phyloP scores from a whole-genome alignment of 1,140 invertebrate genomes.

The Euwallacea fornicatus region DNA sequence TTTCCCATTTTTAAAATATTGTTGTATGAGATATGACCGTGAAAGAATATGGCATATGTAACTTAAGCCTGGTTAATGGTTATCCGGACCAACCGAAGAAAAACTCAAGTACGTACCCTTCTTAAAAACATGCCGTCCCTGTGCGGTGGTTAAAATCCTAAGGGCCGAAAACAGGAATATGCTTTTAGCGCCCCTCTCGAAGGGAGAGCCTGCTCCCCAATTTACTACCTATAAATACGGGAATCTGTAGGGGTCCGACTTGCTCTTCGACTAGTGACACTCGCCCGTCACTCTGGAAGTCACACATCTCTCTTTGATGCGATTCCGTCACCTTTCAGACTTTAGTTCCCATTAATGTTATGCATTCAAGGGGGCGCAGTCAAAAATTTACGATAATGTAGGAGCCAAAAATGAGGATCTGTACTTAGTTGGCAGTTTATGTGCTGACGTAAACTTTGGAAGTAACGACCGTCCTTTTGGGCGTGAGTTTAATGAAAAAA shows the following conservation, averaged over 20 bases:
- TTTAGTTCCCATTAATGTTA: conserved; percentile 2
- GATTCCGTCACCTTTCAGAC: too few species aligned
- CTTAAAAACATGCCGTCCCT: conserved; percentile 5
- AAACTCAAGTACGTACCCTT: too few species aligned
- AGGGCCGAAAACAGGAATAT: conserved; percentile 25
- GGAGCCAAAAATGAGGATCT: conserved; percentile 10
- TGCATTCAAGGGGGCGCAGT: conserved; percentile 7
- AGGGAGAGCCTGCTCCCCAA: conserved; percentile 16
- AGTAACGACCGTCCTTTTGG: background rate
- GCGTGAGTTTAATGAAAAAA: conserved; percentile 1
- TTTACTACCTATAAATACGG: conserved; percentile 31
- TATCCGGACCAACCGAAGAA: too few species aligned
- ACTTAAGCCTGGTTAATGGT: too few species aligned
- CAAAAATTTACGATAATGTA: conserved; percentile 27
- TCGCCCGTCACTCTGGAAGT: background rate
- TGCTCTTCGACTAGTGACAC: background rate
- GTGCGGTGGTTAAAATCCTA: conserved; percentile 5
- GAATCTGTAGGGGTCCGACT: conserved; percentile 3
- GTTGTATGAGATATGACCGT: too few species aligned
- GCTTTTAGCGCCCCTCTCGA: conserved; percentile 26
- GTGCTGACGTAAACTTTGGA: background rate
- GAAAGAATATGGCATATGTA: too few species aligned
- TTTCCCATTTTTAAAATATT: too few species aligned
- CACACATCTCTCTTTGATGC: background rate
- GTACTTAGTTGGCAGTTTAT: conserved; percentile 18